Percentiles rank a stretch among this genome's conserved stretches.
phyloP scores from a whole-genome alignment of 2,888 invertebrate genomes.

The Sycophila texana region DNA sequence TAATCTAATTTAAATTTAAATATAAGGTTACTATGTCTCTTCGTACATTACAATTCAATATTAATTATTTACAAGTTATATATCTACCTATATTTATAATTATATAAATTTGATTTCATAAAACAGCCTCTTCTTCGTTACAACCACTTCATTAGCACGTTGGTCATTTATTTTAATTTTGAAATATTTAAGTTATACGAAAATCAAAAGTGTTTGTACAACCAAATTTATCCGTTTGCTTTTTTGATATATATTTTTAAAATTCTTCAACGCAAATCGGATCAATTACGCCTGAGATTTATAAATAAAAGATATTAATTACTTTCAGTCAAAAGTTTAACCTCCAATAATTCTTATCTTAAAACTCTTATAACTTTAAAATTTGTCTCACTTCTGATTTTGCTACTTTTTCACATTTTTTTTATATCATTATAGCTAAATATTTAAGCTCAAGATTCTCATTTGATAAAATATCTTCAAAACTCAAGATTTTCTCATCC shows the following conservation, averaged over 20 bases:
- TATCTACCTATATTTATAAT: constrained; percentile 56
- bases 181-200: constrained; percentile 8
- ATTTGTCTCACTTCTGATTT: constrained; percentile 30
- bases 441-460: constrained; percentile 39
- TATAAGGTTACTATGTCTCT: constrained; percentile 54
- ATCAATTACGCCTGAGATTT: constrained; percentile 34
- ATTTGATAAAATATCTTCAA: constrained; percentile 49
- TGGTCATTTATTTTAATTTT: constrained; percentile 44
- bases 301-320: constrained; percentile 5
- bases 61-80: constrained; percentile 56
- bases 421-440: constrained; percentile 27
- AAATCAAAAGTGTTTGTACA: too few relatives aligned
- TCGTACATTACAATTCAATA: constrained; percentile 54
- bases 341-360: constrained; percentile 17
- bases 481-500: constrained; percentile 52
- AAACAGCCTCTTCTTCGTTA: constrained; percentile 68
- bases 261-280: constrained; percentile 13
- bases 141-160: constrained; percentile 54
- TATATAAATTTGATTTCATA: constrained; percentile 70
- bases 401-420: not conserved
- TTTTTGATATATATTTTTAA: not conserved
- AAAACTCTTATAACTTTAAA: constrained; percentile 5
- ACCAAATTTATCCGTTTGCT: not conserved
- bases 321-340: constrained; percentile 5
- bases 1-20: constrained; percentile 54